A percentile compares a stretch with the other conserved stretches of the same genome.
Evolutionary conservation across 1,140 invertebrate species (phyloP).

Genomic region (Calosoma granatense): DNA sequence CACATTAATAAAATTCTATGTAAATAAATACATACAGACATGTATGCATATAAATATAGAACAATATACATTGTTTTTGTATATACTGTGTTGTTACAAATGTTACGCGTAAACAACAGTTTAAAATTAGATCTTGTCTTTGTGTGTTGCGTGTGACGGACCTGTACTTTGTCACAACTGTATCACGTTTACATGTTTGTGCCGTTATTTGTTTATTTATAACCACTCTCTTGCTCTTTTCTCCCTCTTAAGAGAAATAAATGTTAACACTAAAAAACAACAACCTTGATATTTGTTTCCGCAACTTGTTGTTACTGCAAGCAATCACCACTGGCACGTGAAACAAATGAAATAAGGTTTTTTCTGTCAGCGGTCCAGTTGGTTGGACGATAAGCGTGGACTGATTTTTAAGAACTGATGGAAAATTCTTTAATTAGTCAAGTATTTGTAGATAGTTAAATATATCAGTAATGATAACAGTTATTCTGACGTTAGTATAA

Average conservation of each 20-base stretch:
- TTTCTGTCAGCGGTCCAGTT: no score
- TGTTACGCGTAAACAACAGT: constrained; percentile 4
- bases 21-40: not conserved
- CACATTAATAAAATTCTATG: no score
- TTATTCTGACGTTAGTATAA: no score
- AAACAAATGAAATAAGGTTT: no score
- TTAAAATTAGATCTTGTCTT: constrained; percentile 1
- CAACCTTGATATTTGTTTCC: not conserved
- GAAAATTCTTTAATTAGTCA: no score
- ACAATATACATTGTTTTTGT: not conserved
- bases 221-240: no score
- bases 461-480: no score
- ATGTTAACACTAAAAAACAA: not conserved
- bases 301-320: no score
- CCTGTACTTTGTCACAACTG: constrained; percentile 2
- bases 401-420: no score
- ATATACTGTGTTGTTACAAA: not conserved
- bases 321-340: no score
- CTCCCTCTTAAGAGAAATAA: not conserved
- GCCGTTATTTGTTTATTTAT: constrained; percentile 1
- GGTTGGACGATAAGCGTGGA: no score
- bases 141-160: not conserved
- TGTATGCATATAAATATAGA: not conserved
- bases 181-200: not conserved
- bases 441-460: no score